Percentiles rank a stretch among this genome's conserved stretches.
Evolutionary conservation across 2,797 vertebrate genomes (phyloP).

Genomic region (Sebastes paucispinis): DNA sequence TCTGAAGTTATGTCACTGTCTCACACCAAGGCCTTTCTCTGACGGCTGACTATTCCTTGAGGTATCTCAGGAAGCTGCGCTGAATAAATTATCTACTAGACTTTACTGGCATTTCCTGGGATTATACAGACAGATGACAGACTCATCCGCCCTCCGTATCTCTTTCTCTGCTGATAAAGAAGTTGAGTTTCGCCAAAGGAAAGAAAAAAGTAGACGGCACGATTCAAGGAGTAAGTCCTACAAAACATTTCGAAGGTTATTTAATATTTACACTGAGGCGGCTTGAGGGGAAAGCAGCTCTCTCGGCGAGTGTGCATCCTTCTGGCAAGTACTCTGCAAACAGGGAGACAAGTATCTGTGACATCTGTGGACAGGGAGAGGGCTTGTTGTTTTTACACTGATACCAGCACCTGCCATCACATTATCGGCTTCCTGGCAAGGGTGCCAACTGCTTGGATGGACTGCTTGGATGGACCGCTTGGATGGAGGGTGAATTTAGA

Average conservation of each 20-base stretch:
- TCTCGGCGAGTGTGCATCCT: slow-evolving; percentile 17
- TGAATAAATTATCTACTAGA: slow-evolving; percentile 70
- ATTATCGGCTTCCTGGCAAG: slow-evolving; percentile 58
- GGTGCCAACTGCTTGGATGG: slow-evolving; percentile 46
- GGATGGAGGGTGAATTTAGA: slow-evolving; percentile 24
- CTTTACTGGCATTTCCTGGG: slow-evolving; percentile 59
- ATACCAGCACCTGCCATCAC: slow-evolving; percentile 63
- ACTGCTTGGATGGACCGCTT: slow-evolving; percentile 32
- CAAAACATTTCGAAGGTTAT: slow-evolving; percentile 29
- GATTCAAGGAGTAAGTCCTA: slow-evolving; percentile 20
- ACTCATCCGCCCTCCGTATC: slow-evolving; percentile 39
- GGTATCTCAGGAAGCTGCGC: slow-evolving; percentile 45
- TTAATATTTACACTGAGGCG: slow-evolving; percentile 47
- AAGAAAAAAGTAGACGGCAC: background rate
- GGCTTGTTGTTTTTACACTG: slow-evolving; percentile 62
- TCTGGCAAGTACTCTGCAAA: slow-evolving; percentile 59
- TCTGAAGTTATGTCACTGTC: slow-evolving; percentile 61
- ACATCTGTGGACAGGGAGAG: slow-evolving; percentile 57
- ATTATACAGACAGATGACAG: slow-evolving; percentile 63
- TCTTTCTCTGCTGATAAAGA: slow-evolving; percentile 30
- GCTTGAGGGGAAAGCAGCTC: slow-evolving; percentile 12
- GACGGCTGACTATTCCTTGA: slow-evolving; percentile 54
- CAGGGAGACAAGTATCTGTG: slow-evolving; percentile 61
- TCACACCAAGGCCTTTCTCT: slow-evolving; percentile 53
- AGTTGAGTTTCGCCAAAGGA: slow-evolving; percentile 20